Evolutionary conservation across 2,888 invertebrate genomes (phyloP).

Genomic region (Pachydiplax longipennis): DNA sequence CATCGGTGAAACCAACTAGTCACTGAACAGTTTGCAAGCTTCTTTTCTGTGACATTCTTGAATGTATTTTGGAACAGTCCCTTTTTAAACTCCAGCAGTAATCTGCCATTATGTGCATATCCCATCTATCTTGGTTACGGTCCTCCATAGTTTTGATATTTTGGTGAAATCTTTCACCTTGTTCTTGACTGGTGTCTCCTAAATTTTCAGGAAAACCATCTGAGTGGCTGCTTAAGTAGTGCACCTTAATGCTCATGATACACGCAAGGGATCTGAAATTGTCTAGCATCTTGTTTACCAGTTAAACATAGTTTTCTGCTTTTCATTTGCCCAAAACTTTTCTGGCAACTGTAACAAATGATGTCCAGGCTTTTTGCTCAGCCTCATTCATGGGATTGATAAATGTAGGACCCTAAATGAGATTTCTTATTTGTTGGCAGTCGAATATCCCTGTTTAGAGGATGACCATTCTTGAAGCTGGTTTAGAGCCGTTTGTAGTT

Average conservation of each 20-base stretch:
- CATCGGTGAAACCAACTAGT: neutral
- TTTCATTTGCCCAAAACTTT: neutral
- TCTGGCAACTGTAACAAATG: too few species aligned
- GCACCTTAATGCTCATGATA: constrained; percentile 45
- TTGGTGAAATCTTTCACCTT: neutral
- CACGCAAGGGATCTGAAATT: constrained; percentile 15
- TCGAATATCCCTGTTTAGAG: too few species aligned
- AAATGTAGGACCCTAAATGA: neutral
- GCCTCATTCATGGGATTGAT: constrained; percentile 7
- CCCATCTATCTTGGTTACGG: neutral
- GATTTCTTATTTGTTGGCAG: too few species aligned
- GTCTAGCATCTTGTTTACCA: constrained; percentile 14
- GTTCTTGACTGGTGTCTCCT: neutral
- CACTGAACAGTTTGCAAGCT: neutral
- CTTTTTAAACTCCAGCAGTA: constrained; percentile 26
- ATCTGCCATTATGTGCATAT: constrained; percentile 6
- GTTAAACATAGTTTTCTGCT: constrained; percentile 22
- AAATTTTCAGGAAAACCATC: neutral
- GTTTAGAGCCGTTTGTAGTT: too few species aligned
- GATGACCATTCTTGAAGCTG: too few species aligned
- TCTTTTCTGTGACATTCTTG: constrained; percentile 7
- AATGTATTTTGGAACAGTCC: neutral
- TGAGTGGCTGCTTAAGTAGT: neutral
- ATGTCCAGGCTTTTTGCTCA: constrained; percentile 46
- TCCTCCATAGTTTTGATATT: neutral